Evolutionary conservation across 2,888 invertebrate species (phyloP).

Genomic region (Branchipolynoe longqiensis): DNA sequence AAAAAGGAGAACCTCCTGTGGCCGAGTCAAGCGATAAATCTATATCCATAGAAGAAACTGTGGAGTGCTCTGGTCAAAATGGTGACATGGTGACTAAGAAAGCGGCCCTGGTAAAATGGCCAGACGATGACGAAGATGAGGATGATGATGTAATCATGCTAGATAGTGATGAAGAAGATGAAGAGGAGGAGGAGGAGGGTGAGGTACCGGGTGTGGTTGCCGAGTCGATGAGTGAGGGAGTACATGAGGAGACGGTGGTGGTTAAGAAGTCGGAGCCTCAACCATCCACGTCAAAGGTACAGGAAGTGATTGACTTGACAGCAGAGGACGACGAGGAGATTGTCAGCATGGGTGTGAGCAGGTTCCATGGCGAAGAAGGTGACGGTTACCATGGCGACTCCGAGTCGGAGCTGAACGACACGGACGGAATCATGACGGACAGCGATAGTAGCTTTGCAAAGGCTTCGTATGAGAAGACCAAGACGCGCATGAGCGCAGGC

Average conservation of each 20-base stretch:
- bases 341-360: conserved; percentile 5
- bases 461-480: conserved; percentile 18
- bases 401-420: conserved; percentile 6
- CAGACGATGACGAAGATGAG: conserved; percentile 25
- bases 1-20: background rate
- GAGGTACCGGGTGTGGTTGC: background rate
- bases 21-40: conserved; percentile 4
- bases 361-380: background rate
- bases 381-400: conserved; percentile 45
- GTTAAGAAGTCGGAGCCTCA: background rate
- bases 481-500: conserved; percentile 4
- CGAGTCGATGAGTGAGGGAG: conserved; percentile 11
- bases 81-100: background rate
- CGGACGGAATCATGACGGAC: conserved; percentile 12
- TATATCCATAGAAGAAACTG: background rate
- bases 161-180: conserved; percentile 36
- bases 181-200: conserved; percentile 1
- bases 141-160: conserved; percentile 38
- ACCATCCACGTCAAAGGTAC: conserved; percentile 41
- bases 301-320: conserved; percentile 38
- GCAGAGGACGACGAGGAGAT: conserved; percentile 43
- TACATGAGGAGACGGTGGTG: background rate
- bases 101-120: background rate
- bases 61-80: background rate
- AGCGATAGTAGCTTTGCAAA: conserved; percentile 37